Base-by-base conservation (phyloP, 2,113 vertebrate species). In the Elachura formosa region DNA sequence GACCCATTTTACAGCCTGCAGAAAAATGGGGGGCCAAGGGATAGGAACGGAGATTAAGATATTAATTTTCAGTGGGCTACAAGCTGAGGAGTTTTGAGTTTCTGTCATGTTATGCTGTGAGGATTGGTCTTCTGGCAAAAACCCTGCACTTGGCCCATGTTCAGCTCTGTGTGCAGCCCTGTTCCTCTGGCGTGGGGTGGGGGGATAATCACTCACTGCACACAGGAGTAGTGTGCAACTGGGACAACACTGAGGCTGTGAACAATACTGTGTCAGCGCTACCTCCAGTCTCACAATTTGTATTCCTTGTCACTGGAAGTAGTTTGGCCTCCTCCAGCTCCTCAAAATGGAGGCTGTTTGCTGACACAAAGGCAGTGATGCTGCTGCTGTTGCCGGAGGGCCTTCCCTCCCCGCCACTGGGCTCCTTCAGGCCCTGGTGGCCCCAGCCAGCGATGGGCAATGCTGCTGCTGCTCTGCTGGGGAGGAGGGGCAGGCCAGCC, bases 281-380 rank as follows among this genome's bases (percentile, higher is more conserved):
- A 21, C 16, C 3, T 9, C 0, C 0, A 18, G 3, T 10, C 77
- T 55, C 46, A 38, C 55, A 3, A 5, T 14, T 77, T 77, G 29
- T 34, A 31, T 22, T 66, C 54, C 55, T 45, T 2, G 2, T 11
- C 69, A 4, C 2, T 6, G 56, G 74, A 54, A 46, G 76, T 59
- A 29, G 43, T 46, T 63, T 63, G 84, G 52, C 52, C 40, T 34
- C 16, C 18, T 45, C 46, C 49, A 46, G 76, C 76, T 38, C 40
- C 48, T 93, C 87, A 89, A 91, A 96, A 96, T 94, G 93, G 93
- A 91, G 93, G 77, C 84, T 7, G 72, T 41, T 80, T 62, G 94
- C 69, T 0, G 77, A 78, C 87, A 84, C 84, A 94, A 81, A 96
- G 93, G 87, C 85, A 2, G 49, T 38, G 29, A 6, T 17, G 77